phyloP scores from a whole-genome alignment of 1,140 invertebrate genomes.

The Bilobella aurantiaca region DNA sequence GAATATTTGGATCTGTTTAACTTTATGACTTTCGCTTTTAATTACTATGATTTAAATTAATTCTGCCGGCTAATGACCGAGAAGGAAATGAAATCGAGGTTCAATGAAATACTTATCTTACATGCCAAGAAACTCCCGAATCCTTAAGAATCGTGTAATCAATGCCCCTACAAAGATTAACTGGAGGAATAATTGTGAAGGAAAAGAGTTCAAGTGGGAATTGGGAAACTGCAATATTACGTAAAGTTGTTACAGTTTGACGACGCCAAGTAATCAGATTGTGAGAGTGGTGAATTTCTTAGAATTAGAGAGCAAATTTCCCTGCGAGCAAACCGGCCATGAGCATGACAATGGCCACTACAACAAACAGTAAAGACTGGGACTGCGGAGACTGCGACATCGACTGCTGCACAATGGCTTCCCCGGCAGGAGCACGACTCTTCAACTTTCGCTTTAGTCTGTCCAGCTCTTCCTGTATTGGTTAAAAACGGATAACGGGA shows the following conservation, averaged over 20 bases:
- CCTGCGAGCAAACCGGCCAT: conserved; percentile 44
- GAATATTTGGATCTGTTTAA: no score
- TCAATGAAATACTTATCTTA: neutral
- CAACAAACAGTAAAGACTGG: conserved; percentile 41
- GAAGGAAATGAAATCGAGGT: no score
- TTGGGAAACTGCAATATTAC: neutral
- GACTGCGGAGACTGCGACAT: conserved; percentile 30
- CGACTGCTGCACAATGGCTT: conserved; percentile 30
- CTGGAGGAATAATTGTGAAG: no score
- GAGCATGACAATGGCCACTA: conserved; percentile 40
- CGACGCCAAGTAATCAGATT: no score
- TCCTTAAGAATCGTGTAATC: neutral
- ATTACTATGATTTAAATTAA: no score
- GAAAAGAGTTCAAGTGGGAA: no score
- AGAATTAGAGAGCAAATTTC: conserved; percentile 43
- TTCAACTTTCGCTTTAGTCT: conserved; percentile 30
- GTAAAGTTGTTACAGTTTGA: no score
- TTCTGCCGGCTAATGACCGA: no score
- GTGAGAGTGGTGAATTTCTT: no score
- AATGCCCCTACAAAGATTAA: no score
- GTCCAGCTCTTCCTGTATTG: conserved; percentile 38
- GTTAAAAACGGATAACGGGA: no score
- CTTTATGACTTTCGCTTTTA: no score
- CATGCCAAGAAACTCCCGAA: neutral
- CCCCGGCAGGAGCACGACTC: neutral